A percentile compares a stretch with the other conserved stretches of the same genome.
phyloP scores from a whole-genome alignment of 2,113 vertebrate genomes.

The Hypanus sabinus region DNA sequence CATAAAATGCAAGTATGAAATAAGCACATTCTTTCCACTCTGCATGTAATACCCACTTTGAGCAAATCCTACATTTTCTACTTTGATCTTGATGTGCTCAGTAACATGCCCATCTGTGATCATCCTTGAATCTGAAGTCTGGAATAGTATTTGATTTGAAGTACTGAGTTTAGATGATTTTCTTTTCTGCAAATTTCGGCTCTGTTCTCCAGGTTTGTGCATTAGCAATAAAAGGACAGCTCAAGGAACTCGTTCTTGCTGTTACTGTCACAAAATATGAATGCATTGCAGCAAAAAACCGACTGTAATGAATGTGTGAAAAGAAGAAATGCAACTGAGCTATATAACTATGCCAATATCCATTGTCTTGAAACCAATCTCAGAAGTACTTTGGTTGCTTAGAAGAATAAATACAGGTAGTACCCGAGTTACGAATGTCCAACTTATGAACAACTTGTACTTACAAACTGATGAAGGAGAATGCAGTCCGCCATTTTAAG shows the following conservation, averaged over 20 bases:
- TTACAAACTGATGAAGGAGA: too few species aligned
- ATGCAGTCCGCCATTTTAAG: too few species aligned
- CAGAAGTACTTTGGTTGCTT: too few species aligned
- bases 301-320: background rate
- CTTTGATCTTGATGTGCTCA: too few species aligned
- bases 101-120: background rate
- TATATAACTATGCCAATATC: background rate
- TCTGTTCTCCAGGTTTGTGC: background rate
- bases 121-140: background rate
- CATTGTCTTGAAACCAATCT: background rate
- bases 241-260: background rate
- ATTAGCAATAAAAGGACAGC: background rate
- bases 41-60: too few species aligned
- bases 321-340: background rate
- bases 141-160: background rate
- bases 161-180: background rate
- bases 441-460: too few species aligned
- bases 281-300: background rate
- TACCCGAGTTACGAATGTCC: too few species aligned
- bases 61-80: too few species aligned
- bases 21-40: too few species aligned
- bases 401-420: background rate
- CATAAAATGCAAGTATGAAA: too few species aligned
- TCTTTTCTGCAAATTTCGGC: background rate
- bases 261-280: background rate